A percentile compares a stretch with the other conserved stretches of the same genome.
Evolutionary conservation across 2,797 vertebrate species (phyloP).

Genomic region (Catostomus latipinnis): DNA sequence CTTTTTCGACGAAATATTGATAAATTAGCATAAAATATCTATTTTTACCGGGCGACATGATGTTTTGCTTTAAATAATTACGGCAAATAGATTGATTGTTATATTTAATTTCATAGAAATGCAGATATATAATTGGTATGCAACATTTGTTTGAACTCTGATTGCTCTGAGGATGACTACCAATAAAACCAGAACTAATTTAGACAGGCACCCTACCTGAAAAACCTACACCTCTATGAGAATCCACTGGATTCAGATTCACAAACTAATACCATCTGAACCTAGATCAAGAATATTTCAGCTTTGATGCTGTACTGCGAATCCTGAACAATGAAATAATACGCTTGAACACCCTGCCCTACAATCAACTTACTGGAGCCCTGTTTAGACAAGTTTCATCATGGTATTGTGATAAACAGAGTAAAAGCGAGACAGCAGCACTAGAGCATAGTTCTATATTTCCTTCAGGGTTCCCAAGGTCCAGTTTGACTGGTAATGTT

Average conservation of each 20-base stretch:
- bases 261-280: background rate
- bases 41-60: background rate
- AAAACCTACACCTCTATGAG: background rate
- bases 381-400: constrained; percentile 27
- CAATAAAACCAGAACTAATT: background rate
- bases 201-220: background rate
- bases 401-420: constrained; percentile 8
- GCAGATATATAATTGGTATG: background rate
- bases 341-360: background rate
- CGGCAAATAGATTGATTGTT: background rate
- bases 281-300: background rate
- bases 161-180: background rate
- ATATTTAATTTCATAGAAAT: background rate
- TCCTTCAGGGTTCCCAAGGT: constrained; percentile 76
- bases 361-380: background rate
- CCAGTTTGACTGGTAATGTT: constrained; percentile 85
- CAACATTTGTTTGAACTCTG: constrained; percentile 1
- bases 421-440: constrained; percentile 1
- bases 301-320: background rate
- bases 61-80: background rate
- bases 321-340: background rate
- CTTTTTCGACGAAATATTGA: no score
- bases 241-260: background rate
- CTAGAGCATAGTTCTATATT: constrained; percentile 55
- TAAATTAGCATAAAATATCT: background rate